A percentile compares a stretch with the other conserved stretches of the same genome.
Conservation (phyloP, 2,113 vertebrate species). For the Xenus cinereus region DNA sequence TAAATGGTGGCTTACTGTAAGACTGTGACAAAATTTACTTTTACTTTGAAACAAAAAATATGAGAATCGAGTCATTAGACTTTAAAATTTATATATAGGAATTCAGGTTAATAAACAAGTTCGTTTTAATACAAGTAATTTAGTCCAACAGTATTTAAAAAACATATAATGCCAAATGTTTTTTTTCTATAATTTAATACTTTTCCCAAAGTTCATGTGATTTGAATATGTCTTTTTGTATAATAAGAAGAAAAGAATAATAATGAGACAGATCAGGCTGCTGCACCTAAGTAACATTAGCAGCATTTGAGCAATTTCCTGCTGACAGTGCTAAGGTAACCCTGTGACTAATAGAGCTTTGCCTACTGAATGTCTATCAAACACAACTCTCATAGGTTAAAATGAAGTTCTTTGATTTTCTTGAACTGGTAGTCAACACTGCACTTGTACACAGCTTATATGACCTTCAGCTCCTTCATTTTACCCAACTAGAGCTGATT, state of each 20-base stretch:
- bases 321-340: background rate
- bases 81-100: background rate
- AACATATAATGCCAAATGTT: accelerated
- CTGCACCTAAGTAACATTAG: background rate
- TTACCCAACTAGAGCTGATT: background rate
- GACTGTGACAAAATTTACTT: background rate
- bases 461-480: background rate
- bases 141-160: background rate
- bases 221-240: background rate
- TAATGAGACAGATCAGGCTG: background rate
- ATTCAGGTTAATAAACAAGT: background rate
- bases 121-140: background rate
- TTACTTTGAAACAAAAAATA: background rate
- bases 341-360: background rate
- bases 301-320: background rate
- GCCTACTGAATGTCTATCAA: background rate
- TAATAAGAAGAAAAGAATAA: background rate
- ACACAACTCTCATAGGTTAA: background rate
- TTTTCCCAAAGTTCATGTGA: background rate
- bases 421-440: background rate
- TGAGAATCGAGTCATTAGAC: background rate
- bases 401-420: background rate
- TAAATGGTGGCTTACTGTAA: background rate
- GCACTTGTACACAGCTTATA: background rate
- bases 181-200: background rate